Evolutionary conservation across 2,888 invertebrate species (phyloP), one percentile per base, ranked within the genome.

Genomic region (Molorchus minor): DNA sequence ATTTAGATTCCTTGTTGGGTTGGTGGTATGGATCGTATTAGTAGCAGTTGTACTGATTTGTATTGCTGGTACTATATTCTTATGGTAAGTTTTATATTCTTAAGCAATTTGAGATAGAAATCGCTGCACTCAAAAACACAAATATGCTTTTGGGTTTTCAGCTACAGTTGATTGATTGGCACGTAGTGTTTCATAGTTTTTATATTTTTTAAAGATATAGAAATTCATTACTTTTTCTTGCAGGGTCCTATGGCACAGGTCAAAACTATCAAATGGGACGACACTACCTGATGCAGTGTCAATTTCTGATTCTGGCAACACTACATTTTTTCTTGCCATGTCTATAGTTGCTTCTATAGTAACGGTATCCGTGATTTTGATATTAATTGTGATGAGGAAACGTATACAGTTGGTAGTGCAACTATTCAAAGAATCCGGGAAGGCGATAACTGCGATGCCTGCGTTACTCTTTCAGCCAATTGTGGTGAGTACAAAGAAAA

Each of bases 341-440:
- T 86, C 89, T 2, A 86, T 89, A 54, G 68, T 84, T 8, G 83
- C 87, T 43, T 84, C 88, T 3, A 76, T 87, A 20, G 80, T 86
- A 1, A 86, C 88, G 35, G 83, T 82, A 1, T 68, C 86, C 10
- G 81, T 86, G 10, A 65, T 86, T 41, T 73, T 87, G 13, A 77
- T 88, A 1, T 80, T 88, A 20, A 69, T 87, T 21, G 85, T 85
- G 0, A 83, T 89, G 83, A 79, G 88, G 59, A 87, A 86, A 69
- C 80, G 87, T 56, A 86, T 89, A 49, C 79, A 82, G 59, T 78
- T 89, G 53, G 88, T 88, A 0, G 83, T 87, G 17, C 84, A 85
- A 64, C 78, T 89, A 19, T 88, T 89, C 71, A 82, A 82, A 67
- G 89, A 89, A 79, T 85, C 88, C 17, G 88, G 88, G 47, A 88